A percentile compares a stretch with the other conserved stretches of the same genome.
These are phyloP conservation scores for Drosophila meridionalis DNA, from an alignment of 2,888 invertebrate species.

Conservation along the genomic window DNA sequence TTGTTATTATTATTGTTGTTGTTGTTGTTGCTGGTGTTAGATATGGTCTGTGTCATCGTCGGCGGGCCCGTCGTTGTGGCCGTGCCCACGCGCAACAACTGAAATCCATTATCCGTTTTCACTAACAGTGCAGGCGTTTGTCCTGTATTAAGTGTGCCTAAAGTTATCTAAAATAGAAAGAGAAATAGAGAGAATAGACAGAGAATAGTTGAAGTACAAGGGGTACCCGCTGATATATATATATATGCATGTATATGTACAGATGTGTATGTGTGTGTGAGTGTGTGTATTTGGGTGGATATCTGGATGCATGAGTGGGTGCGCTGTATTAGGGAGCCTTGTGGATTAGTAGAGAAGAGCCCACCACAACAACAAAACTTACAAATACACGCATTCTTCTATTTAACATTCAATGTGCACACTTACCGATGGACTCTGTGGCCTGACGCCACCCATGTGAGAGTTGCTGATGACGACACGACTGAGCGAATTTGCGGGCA, in stretches of 20 bases:
- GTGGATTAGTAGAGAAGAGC: slow-evolving; percentile 68
- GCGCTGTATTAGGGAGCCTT: slow-evolving; percentile 33
- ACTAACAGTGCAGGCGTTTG: slow-evolving; percentile 95
- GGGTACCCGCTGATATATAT: slow-evolving; percentile 34
- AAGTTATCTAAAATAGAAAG: slow-evolving; percentile 89
- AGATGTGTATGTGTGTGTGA: slow-evolving; percentile 24
- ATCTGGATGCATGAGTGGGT: slow-evolving; percentile 34
- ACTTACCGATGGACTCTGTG: slow-evolving; percentile 90
- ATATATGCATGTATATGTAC: slow-evolving; percentile 37
- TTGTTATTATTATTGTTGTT: slow-evolving; percentile 55
- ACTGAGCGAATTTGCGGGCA: slow-evolving; percentile 90
- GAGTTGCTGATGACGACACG: slow-evolving; percentile 93
- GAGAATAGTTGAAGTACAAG: slow-evolving; percentile 42
- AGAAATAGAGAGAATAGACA: slow-evolving; percentile 51
- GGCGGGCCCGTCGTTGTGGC: slow-evolving; percentile 88
- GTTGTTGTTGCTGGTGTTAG: slow-evolving; percentile 82
- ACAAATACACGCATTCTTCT: slow-evolving; percentile 21
- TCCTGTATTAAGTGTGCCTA: slow-evolving; percentile 94
- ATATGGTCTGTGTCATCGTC: slow-evolving; percentile 85
- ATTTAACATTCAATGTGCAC: not conserved
- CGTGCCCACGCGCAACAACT: slow-evolving; percentile 95
- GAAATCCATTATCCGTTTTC: slow-evolving; percentile 98
- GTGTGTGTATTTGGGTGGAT: slow-evolving; percentile 20
- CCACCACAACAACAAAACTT: slow-evolving; percentile 65
- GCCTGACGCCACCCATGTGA: slow-evolving; percentile 92